Conservation (phyloP, 2,113 vertebrate genomes). For the Sisor rabdophorus region DNA sequence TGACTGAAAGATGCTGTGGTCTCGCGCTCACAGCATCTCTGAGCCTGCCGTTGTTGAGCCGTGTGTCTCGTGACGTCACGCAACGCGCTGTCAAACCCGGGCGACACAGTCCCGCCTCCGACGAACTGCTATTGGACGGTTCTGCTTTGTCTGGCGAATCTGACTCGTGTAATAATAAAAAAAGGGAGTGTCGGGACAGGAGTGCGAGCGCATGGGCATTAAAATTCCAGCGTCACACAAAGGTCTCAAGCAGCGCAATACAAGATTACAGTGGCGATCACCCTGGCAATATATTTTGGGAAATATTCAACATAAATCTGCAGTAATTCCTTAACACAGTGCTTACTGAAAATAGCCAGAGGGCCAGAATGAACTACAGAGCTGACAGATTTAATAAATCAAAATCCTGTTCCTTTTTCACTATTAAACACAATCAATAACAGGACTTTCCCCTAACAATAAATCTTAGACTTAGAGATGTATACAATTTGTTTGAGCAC, state of each 20-base stretch:
- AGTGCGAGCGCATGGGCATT: constrained; percentile 41
- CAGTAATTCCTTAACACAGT: background rate
- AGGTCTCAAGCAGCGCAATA: background rate
- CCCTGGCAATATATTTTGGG: background rate
- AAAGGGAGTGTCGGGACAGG: constrained; percentile 43
- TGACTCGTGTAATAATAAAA: constrained; percentile 57
- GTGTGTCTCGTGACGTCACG: constrained; percentile 70
- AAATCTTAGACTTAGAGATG: background rate
- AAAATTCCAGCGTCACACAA: constrained; percentile 56
- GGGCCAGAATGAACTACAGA: background rate
- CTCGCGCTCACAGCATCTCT: constrained; percentile 75
- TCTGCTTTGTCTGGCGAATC: constrained; percentile 44
- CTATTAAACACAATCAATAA: background rate
- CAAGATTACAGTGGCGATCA: background rate
- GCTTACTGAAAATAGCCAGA: background rate
- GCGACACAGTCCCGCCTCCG: constrained; percentile 51
- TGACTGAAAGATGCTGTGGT: constrained; percentile 75
- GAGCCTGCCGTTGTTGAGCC: constrained; percentile 66
- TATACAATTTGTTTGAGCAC: background rate
- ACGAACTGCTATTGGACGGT: constrained; percentile 57
- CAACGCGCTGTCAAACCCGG: constrained; percentile 49
- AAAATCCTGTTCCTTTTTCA: background rate
- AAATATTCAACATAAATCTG: constrained; percentile 2
- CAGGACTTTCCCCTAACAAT: background rate
- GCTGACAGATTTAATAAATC: background rate